Evolutionary conservation across 2,797 vertebrate genomes (phyloP).

Genomic region (Tachyglossus aculeatus): DNA sequence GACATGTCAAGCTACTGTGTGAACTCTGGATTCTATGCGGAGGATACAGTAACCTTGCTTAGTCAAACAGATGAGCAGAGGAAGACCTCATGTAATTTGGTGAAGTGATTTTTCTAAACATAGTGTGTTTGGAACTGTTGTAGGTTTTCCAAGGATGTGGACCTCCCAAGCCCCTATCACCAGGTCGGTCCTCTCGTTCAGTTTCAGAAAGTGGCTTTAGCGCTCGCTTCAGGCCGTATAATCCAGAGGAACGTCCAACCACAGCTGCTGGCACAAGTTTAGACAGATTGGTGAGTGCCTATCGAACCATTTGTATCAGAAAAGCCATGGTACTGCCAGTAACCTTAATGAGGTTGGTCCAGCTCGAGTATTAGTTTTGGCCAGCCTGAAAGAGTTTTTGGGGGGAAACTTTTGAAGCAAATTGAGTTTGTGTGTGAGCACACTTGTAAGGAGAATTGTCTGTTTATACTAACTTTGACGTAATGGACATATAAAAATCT

Average conservation of each 20-base stretch:
- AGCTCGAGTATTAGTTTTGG: neutral
- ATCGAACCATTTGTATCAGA: neutral
- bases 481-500: too few species aligned
- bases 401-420: neutral
- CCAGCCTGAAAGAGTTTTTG: neutral
- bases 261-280: slow-evolving; percentile 95
- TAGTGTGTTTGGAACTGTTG: neutral
- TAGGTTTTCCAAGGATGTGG: slow-evolving; percentile 98
- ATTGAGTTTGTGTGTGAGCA: neutral
- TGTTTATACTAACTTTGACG: slow-evolving; percentile 2
- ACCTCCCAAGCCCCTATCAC: slow-evolving; percentile 77
- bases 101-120: neutral
- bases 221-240: slow-evolving; percentile 90
- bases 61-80: too few species aligned
- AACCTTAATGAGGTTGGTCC: neutral
- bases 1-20: too few species aligned
- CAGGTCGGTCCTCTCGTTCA: slow-evolving; percentile 81
- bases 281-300: slow-evolving; percentile 88
- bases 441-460: rapidly evolving
- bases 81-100: too few species aligned
- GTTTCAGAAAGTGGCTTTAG: slow-evolving; percentile 83
- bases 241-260: slow-evolving; percentile 89
- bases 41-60: too few species aligned
- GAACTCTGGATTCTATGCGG: too few species aligned
- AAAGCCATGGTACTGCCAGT: neutral